Evolutionary conservation across 2,113 vertebrate species (phyloP), one percentile per base, ranked within the genome.

Genomic region (Erythrolamprus reginae): DNA sequence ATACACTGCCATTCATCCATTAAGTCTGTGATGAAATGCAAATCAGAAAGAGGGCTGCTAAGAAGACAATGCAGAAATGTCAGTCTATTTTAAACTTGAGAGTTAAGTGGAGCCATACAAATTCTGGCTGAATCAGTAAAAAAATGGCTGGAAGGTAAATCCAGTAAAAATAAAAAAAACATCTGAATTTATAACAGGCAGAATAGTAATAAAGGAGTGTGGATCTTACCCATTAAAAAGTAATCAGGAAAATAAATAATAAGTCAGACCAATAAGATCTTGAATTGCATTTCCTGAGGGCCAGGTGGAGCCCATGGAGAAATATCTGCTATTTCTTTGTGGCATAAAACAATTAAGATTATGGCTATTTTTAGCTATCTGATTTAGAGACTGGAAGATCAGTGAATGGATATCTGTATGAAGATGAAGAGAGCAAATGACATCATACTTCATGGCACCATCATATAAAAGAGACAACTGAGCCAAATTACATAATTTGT

Each of bases 11-110:
- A 86, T 94, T 95, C 21, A 13, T 92, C 89, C 87, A 93, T 94
- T 93, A 95, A 91, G 88, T 82, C 82, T 93, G 91, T 53, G 90
- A 94, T 94, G 92, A 95, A 96, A 95, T 93, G 90, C 70, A 94
- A 95, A 96, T 94, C 1, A 0, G 89, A 94, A 95, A 93, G 58
- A 23, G 92, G 90, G 93, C 50, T 94, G 83, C 58, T 92, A 93
- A 95, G 90, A 82, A 88, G 58, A 47, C 91, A 92, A 93, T 93
- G 38, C 91, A 90, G 92, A 93, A 93, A 87, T 58, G 51, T 15
- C 65, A 89, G 53, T 47, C 65, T 87, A 15, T 89, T 92, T 86
- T 70, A 92, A 92, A 87, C 26, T 51, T 89, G 53, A 70, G n/a
- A 82, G 65, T 89, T 89, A 84, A 92, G 84, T 87, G 91, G 52